These are phyloP conservation scores for Acrocephalus kingi DNA, from an alignment of 2,113 vertebrate species.

Conservation along the genomic window DNA sequence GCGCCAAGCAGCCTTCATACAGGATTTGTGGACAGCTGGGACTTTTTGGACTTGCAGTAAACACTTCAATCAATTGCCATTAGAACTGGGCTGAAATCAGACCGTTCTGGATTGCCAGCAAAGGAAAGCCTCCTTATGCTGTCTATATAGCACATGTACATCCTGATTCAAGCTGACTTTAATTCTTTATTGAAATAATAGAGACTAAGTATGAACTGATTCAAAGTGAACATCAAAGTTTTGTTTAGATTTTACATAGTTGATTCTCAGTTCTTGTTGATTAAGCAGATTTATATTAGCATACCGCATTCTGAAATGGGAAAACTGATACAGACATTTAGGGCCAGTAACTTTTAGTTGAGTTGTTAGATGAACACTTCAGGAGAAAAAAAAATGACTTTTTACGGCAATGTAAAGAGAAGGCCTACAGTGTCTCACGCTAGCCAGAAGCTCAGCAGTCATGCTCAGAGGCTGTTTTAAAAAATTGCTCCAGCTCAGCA, in stretches of 20 bases:
- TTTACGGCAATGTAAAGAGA: not conserved
- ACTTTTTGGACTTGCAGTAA: not conserved
- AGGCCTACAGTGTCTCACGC: not conserved
- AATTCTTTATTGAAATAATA: not conserved
- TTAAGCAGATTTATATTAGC: not conserved
- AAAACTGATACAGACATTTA: not conserved
- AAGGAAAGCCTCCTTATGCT: not conserved
- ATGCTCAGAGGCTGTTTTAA: not conserved
- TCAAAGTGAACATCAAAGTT: not conserved
- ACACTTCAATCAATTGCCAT: not conserved
- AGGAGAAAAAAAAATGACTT: not conserved
- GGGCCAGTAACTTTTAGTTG: not conserved
- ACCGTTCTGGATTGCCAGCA: not conserved
- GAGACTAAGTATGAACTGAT: not conserved
- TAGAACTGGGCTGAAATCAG: not conserved
- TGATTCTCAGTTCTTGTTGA: not conserved
- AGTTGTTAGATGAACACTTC: not conserved
- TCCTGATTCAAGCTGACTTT: not conserved
- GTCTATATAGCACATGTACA: not conserved
- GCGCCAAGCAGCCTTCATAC: fast-evolving
- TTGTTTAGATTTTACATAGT: not conserved
- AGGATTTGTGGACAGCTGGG: not conserved
- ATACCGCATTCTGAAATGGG: not conserved
- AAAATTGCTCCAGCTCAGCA: not conserved
- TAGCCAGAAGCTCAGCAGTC: not conserved